A percentile compares a stretch with the other conserved stretches of the same genome.
Conservation (phyloP, 2,113 vertebrate species). For the Dicrurus megarhynchus region DNA sequence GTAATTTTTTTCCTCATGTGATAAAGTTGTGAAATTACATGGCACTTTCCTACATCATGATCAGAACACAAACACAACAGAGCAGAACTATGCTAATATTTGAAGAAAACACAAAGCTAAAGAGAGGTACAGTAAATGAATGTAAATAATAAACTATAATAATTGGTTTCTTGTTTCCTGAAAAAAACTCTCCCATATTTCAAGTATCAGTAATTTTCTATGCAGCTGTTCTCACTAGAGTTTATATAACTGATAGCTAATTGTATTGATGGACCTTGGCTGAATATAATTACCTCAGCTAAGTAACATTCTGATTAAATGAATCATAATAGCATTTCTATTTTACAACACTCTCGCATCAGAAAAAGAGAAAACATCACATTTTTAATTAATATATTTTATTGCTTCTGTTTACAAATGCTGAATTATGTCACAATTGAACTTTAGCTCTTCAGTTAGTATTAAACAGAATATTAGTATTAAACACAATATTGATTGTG, state of each 20-base stretch:
- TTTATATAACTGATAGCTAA: background rate
- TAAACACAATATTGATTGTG: background rate
- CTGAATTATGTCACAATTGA: background rate
- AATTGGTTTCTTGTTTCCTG: background rate
- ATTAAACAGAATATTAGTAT: background rate
- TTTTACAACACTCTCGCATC: background rate
- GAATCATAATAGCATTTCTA: background rate
- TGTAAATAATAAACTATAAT: background rate
- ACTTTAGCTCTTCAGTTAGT: background rate
- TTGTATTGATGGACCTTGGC: background rate
- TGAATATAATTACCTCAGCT: background rate
- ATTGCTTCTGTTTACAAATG: background rate
- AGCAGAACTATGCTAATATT: background rate
- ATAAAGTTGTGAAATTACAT: background rate
- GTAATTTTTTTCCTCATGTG: background rate
- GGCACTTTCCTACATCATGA: background rate
- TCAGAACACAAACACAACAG: background rate
- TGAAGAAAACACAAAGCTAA: background rate
- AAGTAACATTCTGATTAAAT: constrained; percentile 11
- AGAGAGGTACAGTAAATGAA: background rate
- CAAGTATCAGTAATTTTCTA: background rate
- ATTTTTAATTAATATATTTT: constrained; percentile 31
- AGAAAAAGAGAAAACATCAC: background rate
- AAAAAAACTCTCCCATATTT: background rate
- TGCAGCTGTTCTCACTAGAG: background rate